Evolutionary conservation across 2,113 vertebrate species (phyloP).

Genomic region (Brachypodius melanocephalos): DNA sequence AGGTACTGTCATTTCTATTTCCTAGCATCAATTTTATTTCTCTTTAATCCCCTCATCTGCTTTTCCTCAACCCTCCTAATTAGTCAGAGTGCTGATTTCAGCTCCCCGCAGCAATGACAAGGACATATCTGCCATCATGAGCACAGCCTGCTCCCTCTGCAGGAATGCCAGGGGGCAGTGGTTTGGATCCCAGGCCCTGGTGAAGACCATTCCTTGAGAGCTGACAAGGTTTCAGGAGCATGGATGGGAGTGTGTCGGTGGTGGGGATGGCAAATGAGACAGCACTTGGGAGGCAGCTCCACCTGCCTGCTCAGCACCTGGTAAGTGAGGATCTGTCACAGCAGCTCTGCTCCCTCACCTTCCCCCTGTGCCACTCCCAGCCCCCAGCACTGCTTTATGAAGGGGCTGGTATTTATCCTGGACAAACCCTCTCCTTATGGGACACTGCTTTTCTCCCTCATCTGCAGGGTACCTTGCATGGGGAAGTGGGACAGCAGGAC

Average conservation of each 20-base stretch:
- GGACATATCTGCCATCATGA: neutral
- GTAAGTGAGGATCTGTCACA: neutral
- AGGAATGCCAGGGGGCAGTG: neutral
- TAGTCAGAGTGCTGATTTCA: conserved; percentile 19
- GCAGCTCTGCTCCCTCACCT: neutral
- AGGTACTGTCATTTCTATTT: conserved; percentile 1
- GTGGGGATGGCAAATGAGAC: neutral
- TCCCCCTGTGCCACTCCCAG: neutral
- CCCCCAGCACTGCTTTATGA: neutral
- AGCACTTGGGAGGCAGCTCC: neutral
- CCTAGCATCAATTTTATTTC: neutral
- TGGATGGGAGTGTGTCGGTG: neutral
- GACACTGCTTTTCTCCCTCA: neutral
- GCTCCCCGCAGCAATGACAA: neutral
- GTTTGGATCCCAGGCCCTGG: neutral
- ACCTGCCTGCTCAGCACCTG: neutral
- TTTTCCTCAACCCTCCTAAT: neutral
- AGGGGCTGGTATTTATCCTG: neutral
- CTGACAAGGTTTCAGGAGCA: neutral
- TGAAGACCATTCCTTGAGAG: neutral
- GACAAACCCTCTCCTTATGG: neutral
- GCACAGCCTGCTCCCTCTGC: neutral
- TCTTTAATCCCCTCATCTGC: neutral
- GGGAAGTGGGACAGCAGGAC: neutral
- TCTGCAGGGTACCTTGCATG: neutral